Conservation (phyloP, 92 coral and sea anemone genomes). For the Desmophyllum pertusum region DNA sequence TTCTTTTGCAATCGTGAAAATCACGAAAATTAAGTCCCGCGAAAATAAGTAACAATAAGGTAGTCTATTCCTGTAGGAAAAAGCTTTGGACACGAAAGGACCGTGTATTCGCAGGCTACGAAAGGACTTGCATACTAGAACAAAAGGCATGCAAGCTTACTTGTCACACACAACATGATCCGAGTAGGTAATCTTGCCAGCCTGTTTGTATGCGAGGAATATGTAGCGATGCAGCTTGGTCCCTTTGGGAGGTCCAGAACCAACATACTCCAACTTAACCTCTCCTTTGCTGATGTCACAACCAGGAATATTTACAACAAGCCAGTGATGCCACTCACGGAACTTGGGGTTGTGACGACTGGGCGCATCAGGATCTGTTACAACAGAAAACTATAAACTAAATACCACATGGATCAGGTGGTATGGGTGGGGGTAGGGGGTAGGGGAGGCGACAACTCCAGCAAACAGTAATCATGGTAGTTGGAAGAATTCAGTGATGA, state of each 20-base stretch:
- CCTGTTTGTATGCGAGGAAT: conserved; percentile 61
- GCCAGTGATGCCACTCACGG: conserved; percentile 80
- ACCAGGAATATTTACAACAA: conserved; percentile 71
- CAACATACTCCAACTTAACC: conserved; percentile 51
- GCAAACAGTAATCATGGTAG: no score
- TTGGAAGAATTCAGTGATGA: no score
- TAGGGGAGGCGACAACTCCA: no score
- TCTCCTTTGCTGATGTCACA: conserved; percentile 63
- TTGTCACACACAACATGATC: conserved; percentile 43
- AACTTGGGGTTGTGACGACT: conserved; percentile 54
- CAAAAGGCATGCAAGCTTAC: conserved; percentile 11
- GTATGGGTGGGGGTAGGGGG: no score
- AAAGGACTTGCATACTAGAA: no score
- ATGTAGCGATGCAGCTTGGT: conserved; percentile 71
- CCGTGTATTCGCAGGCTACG: no score
- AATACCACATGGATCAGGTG: no score
- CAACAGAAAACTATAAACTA: background rate
- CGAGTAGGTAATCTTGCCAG: conserved; percentile 49
- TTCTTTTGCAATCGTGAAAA: no score
- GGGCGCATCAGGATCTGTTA: conserved; percentile 74
- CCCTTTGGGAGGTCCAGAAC: conserved; percentile 62
- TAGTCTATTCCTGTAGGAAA: no score
- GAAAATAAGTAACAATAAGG: no score
- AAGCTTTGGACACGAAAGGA: background rate
- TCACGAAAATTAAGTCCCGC: no score